phyloP scores from a whole-genome alignment of 2,797 vertebrate species.

The Chelon auratus region DNA sequence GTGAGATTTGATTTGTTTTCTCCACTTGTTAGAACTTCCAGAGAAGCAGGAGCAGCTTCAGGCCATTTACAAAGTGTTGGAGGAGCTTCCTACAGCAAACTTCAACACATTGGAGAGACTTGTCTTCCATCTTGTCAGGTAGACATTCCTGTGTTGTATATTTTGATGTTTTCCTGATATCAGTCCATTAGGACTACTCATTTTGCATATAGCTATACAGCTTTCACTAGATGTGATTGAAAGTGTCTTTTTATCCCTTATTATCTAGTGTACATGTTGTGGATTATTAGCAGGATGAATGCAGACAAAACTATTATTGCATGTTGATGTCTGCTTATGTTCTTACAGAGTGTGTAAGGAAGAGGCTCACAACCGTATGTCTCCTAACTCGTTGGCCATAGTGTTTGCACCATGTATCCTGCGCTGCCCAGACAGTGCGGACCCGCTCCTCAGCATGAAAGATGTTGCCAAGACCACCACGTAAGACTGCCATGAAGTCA shows the following conservation, averaged over 20 bases:
- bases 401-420: constrained; percentile 96
- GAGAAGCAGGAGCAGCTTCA: constrained; percentile 94
- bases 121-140: constrained; percentile 97
- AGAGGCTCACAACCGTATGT: constrained; percentile 97
- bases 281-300: neutral
- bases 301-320: neutral
- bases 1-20: constrained; percentile 1
- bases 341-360: constrained; percentile 91
- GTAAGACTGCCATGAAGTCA: constrained; percentile 81
- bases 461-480: constrained; percentile 96
- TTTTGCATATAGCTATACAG: neutral
- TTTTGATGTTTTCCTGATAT: neutral
- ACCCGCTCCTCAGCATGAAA: constrained; percentile 97
- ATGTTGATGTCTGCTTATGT: neutral
- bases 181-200: neutral
- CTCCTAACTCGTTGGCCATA: constrained; percentile 94
- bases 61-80: constrained; percentile 91
- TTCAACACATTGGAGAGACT: constrained; percentile 93
- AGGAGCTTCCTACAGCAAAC: constrained; percentile 91
- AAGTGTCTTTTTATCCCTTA: neutral
- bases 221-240: neutral
- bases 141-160: constrained; percentile 18
- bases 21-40: constrained; percentile 88
- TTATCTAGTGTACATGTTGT: neutral
- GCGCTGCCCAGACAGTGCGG: constrained; percentile 92